A percentile compares a stretch with the other conserved stretches of the same genome.
Conservation (phyloP, 92 coral and sea anemone species). For the Heliopora coerulea region DNA sequence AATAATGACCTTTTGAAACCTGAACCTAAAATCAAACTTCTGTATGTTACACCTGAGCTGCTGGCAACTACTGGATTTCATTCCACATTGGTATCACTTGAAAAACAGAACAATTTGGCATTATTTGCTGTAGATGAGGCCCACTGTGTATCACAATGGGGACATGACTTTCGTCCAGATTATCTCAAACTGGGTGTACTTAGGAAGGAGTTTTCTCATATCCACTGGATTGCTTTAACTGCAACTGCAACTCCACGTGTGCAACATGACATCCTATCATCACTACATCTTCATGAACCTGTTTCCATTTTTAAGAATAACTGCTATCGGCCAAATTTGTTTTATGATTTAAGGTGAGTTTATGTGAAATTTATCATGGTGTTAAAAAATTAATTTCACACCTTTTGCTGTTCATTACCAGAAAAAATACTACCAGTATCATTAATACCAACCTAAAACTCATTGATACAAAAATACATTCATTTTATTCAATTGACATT, state of each 20-base stretch:
- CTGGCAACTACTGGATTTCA: slow-evolving; percentile 87
- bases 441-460: too few species aligned
- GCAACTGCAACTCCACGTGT: slow-evolving; percentile 97
- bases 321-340: slow-evolving; percentile 82
- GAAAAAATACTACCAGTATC: too few species aligned
- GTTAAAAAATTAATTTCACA: too few species aligned
- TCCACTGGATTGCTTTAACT: slow-evolving; percentile 80
- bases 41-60: slow-evolving; percentile 93
- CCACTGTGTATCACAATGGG: slow-evolving; percentile 98
- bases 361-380: neutral
- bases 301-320: slow-evolving; percentile 68
- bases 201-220: slow-evolving; percentile 52
- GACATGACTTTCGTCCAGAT: slow-evolving; percentile 95
- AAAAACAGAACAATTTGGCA: slow-evolving; percentile 65
- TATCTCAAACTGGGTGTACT: slow-evolving; percentile 75
- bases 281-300: slow-evolving; percentile 63
- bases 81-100: slow-evolving; percentile 58
- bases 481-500: too few species aligned
- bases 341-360: slow-evolving; percentile 88
- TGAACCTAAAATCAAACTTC: slow-evolving; percentile 67
- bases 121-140: slow-evolving; percentile 92
- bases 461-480: too few species aligned
- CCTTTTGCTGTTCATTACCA: too few species aligned
- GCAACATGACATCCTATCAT: slow-evolving; percentile 69
- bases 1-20: slow-evolving; percentile 64